Evolutionary conservation across 2,113 vertebrate genomes (phyloP).

Genomic region (Daboia siamensis): DNA sequence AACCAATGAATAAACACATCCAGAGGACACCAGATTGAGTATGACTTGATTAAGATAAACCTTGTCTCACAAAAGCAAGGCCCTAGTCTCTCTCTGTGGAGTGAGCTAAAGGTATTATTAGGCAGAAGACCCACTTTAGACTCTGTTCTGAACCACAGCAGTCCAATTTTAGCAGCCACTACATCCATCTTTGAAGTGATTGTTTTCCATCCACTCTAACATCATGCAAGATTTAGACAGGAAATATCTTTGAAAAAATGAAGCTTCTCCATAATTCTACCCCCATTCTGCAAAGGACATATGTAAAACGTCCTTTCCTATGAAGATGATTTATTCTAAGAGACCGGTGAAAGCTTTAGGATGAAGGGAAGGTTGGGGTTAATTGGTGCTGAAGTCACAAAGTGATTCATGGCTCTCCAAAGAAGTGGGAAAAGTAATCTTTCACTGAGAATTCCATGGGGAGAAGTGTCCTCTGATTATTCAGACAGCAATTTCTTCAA

Average conservation of each 20-base stretch:
- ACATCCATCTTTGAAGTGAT: background rate
- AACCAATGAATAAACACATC: background rate
- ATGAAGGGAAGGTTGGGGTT: background rate
- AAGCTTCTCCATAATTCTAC: background rate
- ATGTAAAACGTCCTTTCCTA: background rate
- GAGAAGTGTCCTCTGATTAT: background rate
- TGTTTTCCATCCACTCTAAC: background rate
- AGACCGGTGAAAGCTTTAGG: background rate
- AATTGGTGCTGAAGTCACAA: background rate
- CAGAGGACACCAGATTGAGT: background rate
- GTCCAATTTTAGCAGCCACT: background rate
- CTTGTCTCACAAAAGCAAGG: background rate
- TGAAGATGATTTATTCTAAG: background rate
- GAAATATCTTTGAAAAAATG: background rate
- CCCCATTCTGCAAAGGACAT: background rate
- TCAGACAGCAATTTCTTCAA: background rate
- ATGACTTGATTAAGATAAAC: background rate
- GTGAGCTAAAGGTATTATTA: background rate
- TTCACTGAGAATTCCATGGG: background rate
- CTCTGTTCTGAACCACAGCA: background rate
- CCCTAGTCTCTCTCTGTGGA: background rate
- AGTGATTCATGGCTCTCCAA: background rate
- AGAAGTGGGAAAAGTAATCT: background rate
- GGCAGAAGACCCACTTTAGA: background rate
- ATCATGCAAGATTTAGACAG: background rate